These are phyloP conservation scores for Drosophila mayaguana DNA, from an alignment of 2,888 invertebrate genomes.

Conservation along the genomic window DNA sequence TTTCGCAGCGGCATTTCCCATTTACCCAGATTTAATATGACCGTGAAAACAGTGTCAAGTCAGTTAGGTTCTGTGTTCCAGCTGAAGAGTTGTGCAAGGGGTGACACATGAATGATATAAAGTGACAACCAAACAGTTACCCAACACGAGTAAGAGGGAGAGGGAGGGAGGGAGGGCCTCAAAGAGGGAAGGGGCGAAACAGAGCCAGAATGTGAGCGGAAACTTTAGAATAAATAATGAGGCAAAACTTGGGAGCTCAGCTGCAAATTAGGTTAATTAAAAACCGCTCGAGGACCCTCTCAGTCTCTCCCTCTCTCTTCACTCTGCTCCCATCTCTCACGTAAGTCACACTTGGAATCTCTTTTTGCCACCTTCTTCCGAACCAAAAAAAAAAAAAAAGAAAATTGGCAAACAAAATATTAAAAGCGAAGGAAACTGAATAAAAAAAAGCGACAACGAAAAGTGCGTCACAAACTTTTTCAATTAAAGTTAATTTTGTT, in stretches of 20 bases:
- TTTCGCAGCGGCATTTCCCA: neutral
- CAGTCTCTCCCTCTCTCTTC: neutral
- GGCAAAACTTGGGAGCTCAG: slow-evolving; percentile 52
- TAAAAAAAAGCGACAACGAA: slow-evolving; percentile 45
- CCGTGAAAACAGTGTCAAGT: slow-evolving; percentile 20
- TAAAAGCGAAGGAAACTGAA: slow-evolving; percentile 14
- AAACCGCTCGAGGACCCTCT: slow-evolving; percentile 74
- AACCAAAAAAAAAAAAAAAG: neutral
- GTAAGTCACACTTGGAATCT: slow-evolving; percentile 53
- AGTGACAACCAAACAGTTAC: slow-evolving; percentile 28
- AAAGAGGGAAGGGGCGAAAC: neutral
- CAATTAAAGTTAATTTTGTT: slow-evolving; percentile 76
- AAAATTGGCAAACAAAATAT: slow-evolving; percentile 25
- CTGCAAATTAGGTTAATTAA: slow-evolving; percentile 80
- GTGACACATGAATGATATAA: slow-evolving; percentile 37
- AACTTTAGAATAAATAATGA: slow-evolving; percentile 54
- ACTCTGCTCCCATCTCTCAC: slow-evolving; percentile 15
- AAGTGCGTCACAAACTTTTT: slow-evolving; percentile 74
- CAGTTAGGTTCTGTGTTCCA: slow-evolving; percentile 1
- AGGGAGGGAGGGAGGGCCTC: neutral
- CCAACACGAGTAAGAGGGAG: neutral
- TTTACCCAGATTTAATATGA: slow-evolving; percentile 11
- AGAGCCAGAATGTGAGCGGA: neutral
- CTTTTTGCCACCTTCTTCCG: slow-evolving; percentile 1
- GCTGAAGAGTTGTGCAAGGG: slow-evolving; percentile 23